phyloP scores from a whole-genome alignment of 2,113 vertebrate genomes.

The Laticauda laticaudata region DNA sequence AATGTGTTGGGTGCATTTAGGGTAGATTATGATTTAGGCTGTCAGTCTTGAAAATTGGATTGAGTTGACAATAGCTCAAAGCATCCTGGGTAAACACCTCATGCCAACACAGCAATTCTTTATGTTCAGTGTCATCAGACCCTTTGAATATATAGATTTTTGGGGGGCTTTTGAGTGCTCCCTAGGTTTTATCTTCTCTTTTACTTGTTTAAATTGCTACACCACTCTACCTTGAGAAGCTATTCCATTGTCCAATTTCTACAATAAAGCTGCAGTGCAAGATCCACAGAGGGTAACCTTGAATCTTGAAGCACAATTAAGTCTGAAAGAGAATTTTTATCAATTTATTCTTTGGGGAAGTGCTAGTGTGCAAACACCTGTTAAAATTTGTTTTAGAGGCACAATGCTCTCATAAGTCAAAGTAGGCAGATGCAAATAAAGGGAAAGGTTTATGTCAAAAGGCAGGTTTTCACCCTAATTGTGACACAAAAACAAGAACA shows the following conservation, averaged over 20 bases:
- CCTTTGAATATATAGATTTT: slow-evolving; percentile 18
- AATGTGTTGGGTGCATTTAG: neutral
- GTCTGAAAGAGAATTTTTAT: slow-evolving; percentile 66
- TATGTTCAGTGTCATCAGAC: neutral
- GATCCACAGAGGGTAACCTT: slow-evolving; percentile 44
- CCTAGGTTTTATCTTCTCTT: neutral
- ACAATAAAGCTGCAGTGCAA: neutral
- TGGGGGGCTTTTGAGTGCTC: neutral
- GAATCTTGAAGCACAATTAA: slow-evolving; percentile 67
- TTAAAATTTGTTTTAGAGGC: slow-evolving; percentile 69
- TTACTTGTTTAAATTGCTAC: rapidly evolving
- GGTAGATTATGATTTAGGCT: neutral
- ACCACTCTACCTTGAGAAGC: slow-evolving; percentile 65
- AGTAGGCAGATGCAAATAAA: slow-evolving; percentile 65
- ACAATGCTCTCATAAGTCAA: slow-evolving; percentile 62
- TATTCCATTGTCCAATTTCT: slow-evolving; percentile 19
- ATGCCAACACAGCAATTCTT: neutral
- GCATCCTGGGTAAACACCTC: neutral
- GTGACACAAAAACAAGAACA: neutral
- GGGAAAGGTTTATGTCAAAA: slow-evolving; percentile 54
- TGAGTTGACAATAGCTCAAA: neutral
- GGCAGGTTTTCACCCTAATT: slow-evolving; percentile 36
- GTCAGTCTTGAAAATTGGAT: neutral
- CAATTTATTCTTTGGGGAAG: slow-evolving; percentile 64
- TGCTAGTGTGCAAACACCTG: slow-evolving; percentile 68